Conservation (phyloP, 2,113 vertebrate species). For the Vulpes lagopus region DNA sequence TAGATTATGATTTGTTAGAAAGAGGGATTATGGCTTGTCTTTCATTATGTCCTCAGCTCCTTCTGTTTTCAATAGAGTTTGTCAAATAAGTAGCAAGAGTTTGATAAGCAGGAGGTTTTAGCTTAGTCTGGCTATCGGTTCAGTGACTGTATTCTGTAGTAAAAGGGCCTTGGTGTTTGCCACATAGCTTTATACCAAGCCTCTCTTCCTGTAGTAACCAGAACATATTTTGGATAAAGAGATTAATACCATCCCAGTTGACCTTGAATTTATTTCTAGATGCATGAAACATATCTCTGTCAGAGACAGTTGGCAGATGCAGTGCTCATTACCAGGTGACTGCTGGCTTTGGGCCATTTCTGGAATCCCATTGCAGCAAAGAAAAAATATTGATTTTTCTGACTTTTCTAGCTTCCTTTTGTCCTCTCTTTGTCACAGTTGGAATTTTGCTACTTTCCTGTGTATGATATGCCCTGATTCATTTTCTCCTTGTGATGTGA, state of each 20-base stretch:
- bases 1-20: constrained; percentile 34
- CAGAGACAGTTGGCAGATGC: neutral
- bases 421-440: neutral
- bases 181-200: neutral
- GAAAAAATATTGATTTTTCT: constrained; percentile 16
- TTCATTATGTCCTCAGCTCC: neutral
- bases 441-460: neutral
- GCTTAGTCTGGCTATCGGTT: constrained; percentile 1
- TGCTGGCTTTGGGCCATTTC: neutral
- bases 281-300: neutral
- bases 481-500: constrained; percentile 17
- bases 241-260: neutral
- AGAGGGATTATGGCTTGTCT: neutral
- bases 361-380: neutral
- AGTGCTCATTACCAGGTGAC: neutral
- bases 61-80: constrained; percentile 13
- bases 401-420: neutral
- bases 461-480: neutral
- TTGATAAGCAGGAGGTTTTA: constrained; percentile 33
- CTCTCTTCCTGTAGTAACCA: neutral
- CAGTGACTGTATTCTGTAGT: neutral
- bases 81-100: constrained; percentile 15
- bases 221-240: constrained; percentile 52
- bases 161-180: neutral
- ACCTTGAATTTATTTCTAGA: constrained; percentile 57